These are phyloP conservation scores for Pangasius krempfi DNA, from an alignment of 2,797 vertebrate species.

Conservation along the genomic window DNA sequence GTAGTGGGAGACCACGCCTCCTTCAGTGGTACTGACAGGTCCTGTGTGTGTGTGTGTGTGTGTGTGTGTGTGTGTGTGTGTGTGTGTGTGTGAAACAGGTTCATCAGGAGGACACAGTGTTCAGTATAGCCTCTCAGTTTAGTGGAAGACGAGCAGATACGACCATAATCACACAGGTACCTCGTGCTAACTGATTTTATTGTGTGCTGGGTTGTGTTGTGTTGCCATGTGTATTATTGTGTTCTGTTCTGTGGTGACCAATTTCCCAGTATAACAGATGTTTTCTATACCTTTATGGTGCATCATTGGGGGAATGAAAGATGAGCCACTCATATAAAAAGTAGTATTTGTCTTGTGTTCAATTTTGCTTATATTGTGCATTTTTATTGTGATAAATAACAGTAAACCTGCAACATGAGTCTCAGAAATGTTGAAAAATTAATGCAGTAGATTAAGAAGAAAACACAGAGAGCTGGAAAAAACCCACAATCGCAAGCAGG, in stretches of 20 bases:
- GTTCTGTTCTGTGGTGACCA: neutral
- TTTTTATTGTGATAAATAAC: neutral
- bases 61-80: constrained; percentile 28
- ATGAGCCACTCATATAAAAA: neutral
- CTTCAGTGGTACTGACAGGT: neutral
- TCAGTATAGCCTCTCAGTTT: constrained; percentile 71
- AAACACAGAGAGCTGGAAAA: neutral
- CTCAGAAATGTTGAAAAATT: neutral
- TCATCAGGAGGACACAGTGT: constrained; percentile 67
- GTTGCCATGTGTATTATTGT: neutral
- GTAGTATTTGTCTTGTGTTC: neutral
- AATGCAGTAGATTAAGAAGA: neutral
- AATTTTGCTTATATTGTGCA: neutral
- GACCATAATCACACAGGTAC: constrained; percentile 64
- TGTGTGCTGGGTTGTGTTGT: neutral
- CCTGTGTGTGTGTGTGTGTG: neutral
- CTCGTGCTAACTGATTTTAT: neutral
- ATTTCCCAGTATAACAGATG: neutral
- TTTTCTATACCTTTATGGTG: neutral
- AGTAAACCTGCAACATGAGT: neutral
- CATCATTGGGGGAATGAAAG: neutral
- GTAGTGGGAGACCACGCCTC: too few species aligned
- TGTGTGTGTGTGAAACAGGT: constrained; percentile 59
- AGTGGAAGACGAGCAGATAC: constrained; percentile 47
- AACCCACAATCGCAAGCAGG: neutral